phyloP scores from a whole-genome alignment of 2,797 vertebrate species.

The Crocidura indochinensis region DNA sequence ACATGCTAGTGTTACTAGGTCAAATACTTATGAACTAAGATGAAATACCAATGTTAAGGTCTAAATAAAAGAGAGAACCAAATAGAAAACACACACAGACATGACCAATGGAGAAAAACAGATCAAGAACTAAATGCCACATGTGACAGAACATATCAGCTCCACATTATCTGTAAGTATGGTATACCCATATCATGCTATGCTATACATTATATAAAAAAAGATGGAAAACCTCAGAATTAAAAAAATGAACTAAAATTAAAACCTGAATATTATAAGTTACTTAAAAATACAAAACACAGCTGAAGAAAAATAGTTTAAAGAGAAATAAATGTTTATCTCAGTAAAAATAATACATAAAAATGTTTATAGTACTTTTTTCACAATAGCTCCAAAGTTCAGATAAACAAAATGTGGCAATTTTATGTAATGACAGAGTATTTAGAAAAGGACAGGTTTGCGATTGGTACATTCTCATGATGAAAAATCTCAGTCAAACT shows the following conservation, averaged over 20 bases:
- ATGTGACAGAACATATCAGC: neutral
- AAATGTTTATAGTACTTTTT: neutral
- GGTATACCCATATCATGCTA: neutral
- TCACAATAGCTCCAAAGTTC: neutral
- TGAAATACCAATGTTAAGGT: neutral
- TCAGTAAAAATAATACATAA: neutral
- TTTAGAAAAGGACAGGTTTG: neutral
- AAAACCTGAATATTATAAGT: neutral
- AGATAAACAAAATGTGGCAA: neutral
- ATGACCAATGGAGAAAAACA: neutral
- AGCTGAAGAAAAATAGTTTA: neutral
- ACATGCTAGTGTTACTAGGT: neutral
- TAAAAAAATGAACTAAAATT: neutral
- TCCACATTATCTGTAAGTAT: neutral
- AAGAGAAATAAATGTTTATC: neutral
- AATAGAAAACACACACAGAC: neutral
- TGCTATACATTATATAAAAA: neutral
- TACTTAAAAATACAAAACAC: neutral
- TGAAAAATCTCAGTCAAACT: neutral
- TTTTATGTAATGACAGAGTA: neutral
- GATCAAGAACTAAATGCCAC: neutral
- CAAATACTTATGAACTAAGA: neutral
- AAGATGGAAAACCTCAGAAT: slow-evolving; percentile 38
- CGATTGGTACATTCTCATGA: neutral
- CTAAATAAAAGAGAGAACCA: neutral